These are phyloP conservation scores for Sphinx pinastri DNA, from an alignment of 2,888 invertebrate species.

Conservation along the genomic window DNA sequence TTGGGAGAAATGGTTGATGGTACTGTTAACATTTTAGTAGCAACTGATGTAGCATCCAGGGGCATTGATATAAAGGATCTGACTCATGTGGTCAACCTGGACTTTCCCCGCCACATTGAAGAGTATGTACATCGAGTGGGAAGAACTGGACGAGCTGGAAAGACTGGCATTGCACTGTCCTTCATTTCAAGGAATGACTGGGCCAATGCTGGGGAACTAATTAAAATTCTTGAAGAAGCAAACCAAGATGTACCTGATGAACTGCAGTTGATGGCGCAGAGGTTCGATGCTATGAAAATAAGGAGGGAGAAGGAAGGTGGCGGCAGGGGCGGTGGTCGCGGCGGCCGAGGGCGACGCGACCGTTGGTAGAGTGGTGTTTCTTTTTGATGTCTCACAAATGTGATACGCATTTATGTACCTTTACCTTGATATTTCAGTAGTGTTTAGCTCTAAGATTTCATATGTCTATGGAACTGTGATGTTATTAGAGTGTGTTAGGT, in stretches of 20 bases:
- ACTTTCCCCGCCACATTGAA: conserved; percentile 97
- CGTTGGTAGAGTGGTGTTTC: conserved; percentile 49
- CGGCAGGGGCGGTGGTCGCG: conserved; percentile 62
- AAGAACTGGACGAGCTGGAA: conserved; percentile 96
- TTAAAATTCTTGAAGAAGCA: conserved; percentile 94
- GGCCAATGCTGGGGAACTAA: conserved; percentile 91
- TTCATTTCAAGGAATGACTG: conserved; percentile 92
- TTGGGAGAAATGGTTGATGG: conserved; percentile 92
- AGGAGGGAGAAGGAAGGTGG: conserved; percentile 83
- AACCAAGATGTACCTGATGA: conserved; percentile 92
- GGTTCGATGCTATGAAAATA: conserved; percentile 88
- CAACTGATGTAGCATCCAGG: conserved; percentile 97
- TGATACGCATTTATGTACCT: conserved; percentile 16
- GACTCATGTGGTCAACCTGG: conserved; percentile 95
- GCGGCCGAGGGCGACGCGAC: conserved; percentile 61
- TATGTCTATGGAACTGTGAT: conserved; percentile 19
- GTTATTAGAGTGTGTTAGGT: conserved; percentile 20
- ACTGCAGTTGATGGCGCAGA: conserved; percentile 89
- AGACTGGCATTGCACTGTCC: conserved; percentile 91
- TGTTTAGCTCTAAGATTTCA: conserved; percentile 1
- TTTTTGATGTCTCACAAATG: not conserved
- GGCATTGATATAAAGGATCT: conserved; percentile 96
- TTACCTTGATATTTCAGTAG: not conserved
- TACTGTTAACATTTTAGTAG: conserved; percentile 91
- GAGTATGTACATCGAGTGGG: conserved; percentile 99